Base-by-base conservation (phyloP, 35 echinoderm and acorn worm genomes). In the Stichopus chloronotus region DNA sequence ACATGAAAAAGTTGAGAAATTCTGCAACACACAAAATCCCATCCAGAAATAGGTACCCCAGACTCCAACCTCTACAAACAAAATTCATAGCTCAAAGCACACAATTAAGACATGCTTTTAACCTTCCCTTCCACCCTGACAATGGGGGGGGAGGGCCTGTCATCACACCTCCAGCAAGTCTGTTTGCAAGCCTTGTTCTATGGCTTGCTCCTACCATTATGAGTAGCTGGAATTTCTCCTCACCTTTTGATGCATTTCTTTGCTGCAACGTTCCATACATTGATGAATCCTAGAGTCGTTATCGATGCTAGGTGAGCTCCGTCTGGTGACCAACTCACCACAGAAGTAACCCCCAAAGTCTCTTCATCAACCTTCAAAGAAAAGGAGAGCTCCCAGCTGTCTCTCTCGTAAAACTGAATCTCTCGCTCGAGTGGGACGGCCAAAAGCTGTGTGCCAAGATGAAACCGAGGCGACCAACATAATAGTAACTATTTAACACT, bases 211-310 rank as follows among this genome's bases (percentile, higher is more conserved):
- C 30, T 43, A 43, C 30, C 30, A 43, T 43, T 43, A 43, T 43
- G 30, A 43, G 30, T 3, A 43, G 30, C 0, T 43, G 30, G 30
- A 43, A 43, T 1, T 43, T 43, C 30, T 43, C 0, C 87, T 16
- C 92, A 99, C 97, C 92, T 93, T 79, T 96, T 87, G 60, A 99
- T 65, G 81, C 93, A 96, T 83, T 96, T 87, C 56, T 81, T 99
- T 2, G 88, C 72, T 17, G 71, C 57, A n/a, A 94, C 63, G 79
- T 99, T 90, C 97, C 97, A 99, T 14, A 99, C 57, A 78, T 92
- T 95, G 10, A 99, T 83, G 55, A 57, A 77, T 4, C 95, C 92
- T 59, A 91, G 88, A 53, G 92, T 91, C 23, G 78, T 87, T 17
- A 88, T 92, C 23, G 93, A 91, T 55, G 92, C 94, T 54, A 99